A percentile compares a stretch with the other conserved stretches of the same genome.
phyloP scores from a whole-genome alignment of 1,140 invertebrate species.

The Xylocopa sonorina region DNA sequence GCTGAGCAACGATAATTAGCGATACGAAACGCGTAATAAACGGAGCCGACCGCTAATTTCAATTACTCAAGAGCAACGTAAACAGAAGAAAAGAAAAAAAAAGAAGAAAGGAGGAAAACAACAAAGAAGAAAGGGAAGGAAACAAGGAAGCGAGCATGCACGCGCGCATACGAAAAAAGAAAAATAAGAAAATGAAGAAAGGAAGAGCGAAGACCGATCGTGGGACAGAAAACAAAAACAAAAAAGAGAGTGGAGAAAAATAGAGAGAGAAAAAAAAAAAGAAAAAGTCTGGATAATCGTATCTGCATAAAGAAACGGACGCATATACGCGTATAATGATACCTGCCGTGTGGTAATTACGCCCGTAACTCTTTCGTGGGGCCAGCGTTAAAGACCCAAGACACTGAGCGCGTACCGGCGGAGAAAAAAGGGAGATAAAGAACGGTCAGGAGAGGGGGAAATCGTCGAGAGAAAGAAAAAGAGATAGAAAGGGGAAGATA shows the following conservation, averaged over 20 bases:
- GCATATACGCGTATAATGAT: constrained; percentile 51
- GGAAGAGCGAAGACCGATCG: constrained; percentile 2
- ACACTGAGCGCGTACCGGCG: constrained; percentile 24
- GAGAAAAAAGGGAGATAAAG: constrained; percentile 16
- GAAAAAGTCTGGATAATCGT: constrained; percentile 49
- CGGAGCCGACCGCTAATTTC: constrained; percentile 52
- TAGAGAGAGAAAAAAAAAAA: constrained; percentile 65
- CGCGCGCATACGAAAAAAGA: background rate
- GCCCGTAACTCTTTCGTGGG: constrained; percentile 50
- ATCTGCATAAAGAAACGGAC: constrained; percentile 52
- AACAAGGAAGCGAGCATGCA: background rate
- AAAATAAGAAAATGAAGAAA: background rate
- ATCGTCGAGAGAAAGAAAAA: background rate
- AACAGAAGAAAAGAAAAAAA: background rate
- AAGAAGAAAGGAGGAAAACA: too few relatives aligned
- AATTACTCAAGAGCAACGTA: constrained; percentile 24
- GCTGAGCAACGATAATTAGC: constrained; percentile 48
- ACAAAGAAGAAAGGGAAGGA: too few relatives aligned
- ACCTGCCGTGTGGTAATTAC: constrained; percentile 55
- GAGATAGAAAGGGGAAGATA: background rate
- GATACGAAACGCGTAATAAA: constrained; percentile 55
- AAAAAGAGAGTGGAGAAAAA: background rate
- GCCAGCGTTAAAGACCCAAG: constrained; percentile 48
- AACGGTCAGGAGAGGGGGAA: background rate
- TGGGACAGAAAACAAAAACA: background rate